A percentile compares a stretch with the other conserved stretches of the same genome.
Conservation (phyloP, 1,140 invertebrate genomes). For the Scaptodrosophila lebanonensis region DNA sequence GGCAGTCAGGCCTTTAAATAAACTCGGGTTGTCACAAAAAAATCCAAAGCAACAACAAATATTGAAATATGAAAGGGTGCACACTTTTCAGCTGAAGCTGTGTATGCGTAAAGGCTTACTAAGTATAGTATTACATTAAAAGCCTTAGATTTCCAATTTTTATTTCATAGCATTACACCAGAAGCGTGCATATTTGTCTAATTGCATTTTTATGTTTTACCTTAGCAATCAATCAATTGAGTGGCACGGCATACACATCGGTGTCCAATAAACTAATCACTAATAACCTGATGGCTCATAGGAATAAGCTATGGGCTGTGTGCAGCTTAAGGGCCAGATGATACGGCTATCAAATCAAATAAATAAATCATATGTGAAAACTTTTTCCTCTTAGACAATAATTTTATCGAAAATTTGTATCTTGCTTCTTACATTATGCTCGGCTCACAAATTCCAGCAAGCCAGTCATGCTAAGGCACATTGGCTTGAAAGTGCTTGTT, state of each 20-base stretch:
- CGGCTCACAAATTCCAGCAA: too few relatives aligned
- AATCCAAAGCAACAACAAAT: slow-evolving; percentile 14
- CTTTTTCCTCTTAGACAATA: slow-evolving; percentile 68
- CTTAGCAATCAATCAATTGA: slow-evolving; percentile 40
- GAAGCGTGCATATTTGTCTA: too few relatives aligned
- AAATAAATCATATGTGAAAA: slow-evolving; percentile 69
- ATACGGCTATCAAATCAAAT: slow-evolving; percentile 48
- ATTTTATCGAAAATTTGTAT: too few relatives aligned
- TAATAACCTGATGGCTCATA: slow-evolving; percentile 36
- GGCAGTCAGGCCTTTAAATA: slow-evolving; percentile 58
- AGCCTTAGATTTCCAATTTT: slow-evolving; percentile 36
- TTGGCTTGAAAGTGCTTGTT: slow-evolving; percentile 6
- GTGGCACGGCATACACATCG: slow-evolving; percentile 16
- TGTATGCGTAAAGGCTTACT: too few relatives aligned
- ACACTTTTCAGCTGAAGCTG: neutral
- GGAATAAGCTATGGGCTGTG: slow-evolving; percentile 43
- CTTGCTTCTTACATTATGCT: too few relatives aligned
- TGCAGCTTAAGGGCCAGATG: neutral
- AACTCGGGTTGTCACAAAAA: slow-evolving; percentile 25
- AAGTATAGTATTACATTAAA: too few relatives aligned
- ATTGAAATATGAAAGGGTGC: slow-evolving; percentile 24
- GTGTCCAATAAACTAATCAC: slow-evolving; percentile 66
- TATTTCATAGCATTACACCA: slow-evolving; percentile 9
- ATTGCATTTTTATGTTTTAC: too few relatives aligned
- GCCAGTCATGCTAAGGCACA: slow-evolving; percentile 30